Percentiles rank a stretch among this genome's conserved stretches.
Evolutionary conservation across 2,113 vertebrate species (phyloP).

Genomic region (Prolemur simus): DNA sequence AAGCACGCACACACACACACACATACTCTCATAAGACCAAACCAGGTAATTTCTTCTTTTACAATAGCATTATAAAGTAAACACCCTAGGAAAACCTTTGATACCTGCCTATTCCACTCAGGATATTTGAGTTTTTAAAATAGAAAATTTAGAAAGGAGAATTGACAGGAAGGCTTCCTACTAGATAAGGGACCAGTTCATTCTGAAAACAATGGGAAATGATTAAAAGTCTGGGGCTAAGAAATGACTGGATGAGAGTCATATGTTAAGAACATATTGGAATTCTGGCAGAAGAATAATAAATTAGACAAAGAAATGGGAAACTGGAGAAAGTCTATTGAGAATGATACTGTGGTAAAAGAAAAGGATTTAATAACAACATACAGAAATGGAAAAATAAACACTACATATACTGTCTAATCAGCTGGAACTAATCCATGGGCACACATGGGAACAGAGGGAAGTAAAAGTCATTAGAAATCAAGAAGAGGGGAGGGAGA

Average conservation of each 20-base stretch:
- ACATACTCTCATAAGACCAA: not conserved
- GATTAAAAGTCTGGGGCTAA: not conserved
- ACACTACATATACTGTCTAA: no score
- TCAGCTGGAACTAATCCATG: no score
- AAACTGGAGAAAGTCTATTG: not conserved
- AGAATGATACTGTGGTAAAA: not conserved
- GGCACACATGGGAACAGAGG: no score
- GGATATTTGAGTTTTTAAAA: not conserved
- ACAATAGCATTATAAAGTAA: not conserved
- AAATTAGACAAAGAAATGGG: not conserved
- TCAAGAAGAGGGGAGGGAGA: no score
- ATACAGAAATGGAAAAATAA: not conserved
- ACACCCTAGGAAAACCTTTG: not conserved
- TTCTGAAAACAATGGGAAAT: not conserved
- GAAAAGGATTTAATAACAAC: conserved; percentile 21
- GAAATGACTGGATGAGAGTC: not conserved
- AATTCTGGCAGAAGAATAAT: not conserved
- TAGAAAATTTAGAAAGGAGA: not conserved
- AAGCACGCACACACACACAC: not conserved
- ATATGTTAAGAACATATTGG: not conserved
- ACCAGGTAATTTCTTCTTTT: not conserved
- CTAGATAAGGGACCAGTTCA: not conserved
- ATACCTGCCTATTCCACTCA: not conserved
- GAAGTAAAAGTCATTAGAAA: no score
- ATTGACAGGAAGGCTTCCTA: not conserved